Percentiles rank a stretch among this genome's conserved stretches.
phyloP scores from a whole-genome alignment of 2,113 vertebrate genomes.

The Isurus oxyrinchus region DNA sequence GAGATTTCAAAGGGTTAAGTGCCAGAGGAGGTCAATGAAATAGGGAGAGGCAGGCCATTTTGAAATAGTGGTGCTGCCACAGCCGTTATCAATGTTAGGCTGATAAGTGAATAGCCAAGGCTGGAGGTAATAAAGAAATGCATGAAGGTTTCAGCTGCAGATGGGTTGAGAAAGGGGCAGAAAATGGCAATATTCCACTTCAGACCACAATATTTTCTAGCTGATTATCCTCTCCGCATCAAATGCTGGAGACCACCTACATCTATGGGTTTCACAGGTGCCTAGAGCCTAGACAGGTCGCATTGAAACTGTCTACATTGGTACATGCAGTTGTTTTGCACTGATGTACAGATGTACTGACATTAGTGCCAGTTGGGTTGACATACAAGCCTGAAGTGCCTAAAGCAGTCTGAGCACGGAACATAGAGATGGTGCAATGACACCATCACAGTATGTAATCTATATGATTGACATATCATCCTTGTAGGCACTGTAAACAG shows the following conservation, averaged over 20 bases:
- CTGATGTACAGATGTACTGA: neutral
- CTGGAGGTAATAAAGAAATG: neutral
- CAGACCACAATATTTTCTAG: neutral
- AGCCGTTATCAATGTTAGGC: neutral
- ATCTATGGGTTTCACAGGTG: neutral
- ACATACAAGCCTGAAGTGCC: neutral
- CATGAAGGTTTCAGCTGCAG: neutral
- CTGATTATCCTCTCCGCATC: neutral
- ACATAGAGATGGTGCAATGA: neutral
- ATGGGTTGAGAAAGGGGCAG: neutral
- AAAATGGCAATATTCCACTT: neutral
- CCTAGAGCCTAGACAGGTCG: neutral
- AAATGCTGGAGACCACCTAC: neutral
- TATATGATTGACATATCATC: neutral
- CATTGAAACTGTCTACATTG: neutral
- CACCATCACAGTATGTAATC: neutral
- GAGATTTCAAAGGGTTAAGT: neutral
- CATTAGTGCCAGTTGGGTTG: neutral
- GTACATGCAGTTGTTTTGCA: neutral
- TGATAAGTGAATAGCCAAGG: neutral
- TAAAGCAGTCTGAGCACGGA: neutral
- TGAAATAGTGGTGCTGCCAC: neutral
- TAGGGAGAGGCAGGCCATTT: neutral
- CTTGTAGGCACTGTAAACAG: neutral
- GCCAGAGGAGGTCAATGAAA: neutral